Conservation (phyloP, 2,113 vertebrate genomes). For the Zosterops hypoxanthus region DNA sequence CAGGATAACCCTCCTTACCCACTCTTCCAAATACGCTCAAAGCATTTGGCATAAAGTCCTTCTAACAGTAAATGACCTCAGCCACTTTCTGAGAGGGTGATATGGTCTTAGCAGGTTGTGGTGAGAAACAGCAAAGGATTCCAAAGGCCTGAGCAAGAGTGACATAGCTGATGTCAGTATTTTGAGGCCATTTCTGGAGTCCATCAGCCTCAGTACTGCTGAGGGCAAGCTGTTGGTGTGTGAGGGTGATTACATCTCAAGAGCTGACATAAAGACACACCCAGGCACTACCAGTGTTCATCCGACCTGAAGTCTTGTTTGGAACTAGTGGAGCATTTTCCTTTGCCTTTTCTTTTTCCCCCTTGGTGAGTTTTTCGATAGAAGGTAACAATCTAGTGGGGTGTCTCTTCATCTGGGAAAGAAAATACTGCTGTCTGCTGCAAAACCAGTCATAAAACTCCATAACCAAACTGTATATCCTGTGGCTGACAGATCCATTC, state of each 20-base stretch:
- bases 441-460: background rate
- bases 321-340: background rate
- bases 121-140: background rate
- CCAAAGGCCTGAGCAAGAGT: background rate
- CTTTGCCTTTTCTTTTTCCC: background rate
- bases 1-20: background rate
- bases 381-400: fast-evolving
- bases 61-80: background rate
- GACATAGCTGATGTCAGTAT: too few species aligned
- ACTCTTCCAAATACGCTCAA: background rate
- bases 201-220: too few species aligned
- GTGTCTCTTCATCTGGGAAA: background rate
- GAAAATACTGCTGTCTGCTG: background rate
- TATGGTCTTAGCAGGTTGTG: background rate
- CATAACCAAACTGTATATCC: background rate
- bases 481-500: fast-evolving
- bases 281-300: too few species aligned
- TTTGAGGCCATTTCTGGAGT: background rate
- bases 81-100: background rate
- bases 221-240: background rate
- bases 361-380: background rate
- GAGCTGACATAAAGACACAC: background rate
- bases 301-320: background rate
- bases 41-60: background rate
- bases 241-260: background rate